Evolutionary conservation across 2,888 invertebrate species (phyloP).

Genomic region (Punctoribates punctum): DNA sequence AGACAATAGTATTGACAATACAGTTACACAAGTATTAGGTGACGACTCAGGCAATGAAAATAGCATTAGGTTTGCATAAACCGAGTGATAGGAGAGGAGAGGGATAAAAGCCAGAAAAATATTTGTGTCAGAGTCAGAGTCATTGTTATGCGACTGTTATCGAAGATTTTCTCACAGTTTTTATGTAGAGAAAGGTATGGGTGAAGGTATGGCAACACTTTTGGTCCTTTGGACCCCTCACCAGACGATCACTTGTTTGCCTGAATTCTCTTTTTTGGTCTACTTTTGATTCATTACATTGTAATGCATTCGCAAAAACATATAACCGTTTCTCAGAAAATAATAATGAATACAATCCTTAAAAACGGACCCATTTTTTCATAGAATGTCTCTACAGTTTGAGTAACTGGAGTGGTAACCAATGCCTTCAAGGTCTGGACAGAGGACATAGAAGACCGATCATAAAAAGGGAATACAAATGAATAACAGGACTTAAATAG

Average conservation of each 20-base stretch:
- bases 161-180: constrained; percentile 10
- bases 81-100: not conserved
- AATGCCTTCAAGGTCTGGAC: constrained; percentile 17
- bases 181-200: not conserved
- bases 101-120: not conserved
- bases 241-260: constrained; percentile 3
- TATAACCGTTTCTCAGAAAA: constrained; percentile 30
- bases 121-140: not conserved
- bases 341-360: constrained; percentile 2
- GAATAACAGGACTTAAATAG: constrained; percentile 3
- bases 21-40: not conserved
- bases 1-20: no score
- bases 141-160: constrained; percentile 5
- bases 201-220: constrained; percentile 12
- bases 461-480: not conserved
- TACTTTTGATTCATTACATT: not conserved
- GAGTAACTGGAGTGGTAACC: not conserved
- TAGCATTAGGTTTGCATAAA: not conserved
- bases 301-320: not conserved
- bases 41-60: not conserved
- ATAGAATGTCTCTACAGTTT: not conserved
- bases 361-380: constrained; percentile 19
- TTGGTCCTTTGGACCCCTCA: not conserved
- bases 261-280: constrained; percentile 23
- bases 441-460: not conserved